Conservation (phyloP, 2,113 vertebrate species). For the Amblyornis subalaris region DNA sequence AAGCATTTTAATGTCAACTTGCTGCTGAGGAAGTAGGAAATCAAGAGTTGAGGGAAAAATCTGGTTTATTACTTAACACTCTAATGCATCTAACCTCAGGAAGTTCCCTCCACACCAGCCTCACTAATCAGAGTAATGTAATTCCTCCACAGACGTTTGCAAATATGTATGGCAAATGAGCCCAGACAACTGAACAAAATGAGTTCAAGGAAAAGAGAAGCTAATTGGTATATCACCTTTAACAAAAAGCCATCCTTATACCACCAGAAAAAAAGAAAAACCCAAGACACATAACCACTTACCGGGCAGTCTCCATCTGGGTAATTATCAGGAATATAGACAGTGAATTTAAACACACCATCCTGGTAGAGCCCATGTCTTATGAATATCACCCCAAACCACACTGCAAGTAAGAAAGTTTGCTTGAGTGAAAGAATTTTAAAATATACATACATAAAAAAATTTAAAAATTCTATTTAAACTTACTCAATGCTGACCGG, state of each 20-base stretch:
- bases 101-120: neutral
- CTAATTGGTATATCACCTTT: neutral
- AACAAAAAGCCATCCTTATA: neutral
- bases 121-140: neutral
- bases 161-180: neutral
- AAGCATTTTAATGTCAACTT: neutral
- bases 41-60: neutral
- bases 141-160: neutral
- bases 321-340: conserved; percentile 99
- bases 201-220: neutral
- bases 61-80: neutral
- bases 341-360: conserved; percentile 97
- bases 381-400: conserved; percentile 99
- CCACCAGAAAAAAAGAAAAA: neutral
- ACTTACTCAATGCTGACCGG: conserved; percentile 92
- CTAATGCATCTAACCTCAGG: neutral
- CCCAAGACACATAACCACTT: conserved; percentile 35
- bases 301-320: conserved; percentile 95
- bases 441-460: neutral
- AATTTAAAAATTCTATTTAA: neutral
- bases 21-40: neutral
- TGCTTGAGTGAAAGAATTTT: neutral
- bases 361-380: conserved; percentile 96
- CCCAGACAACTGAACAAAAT: neutral
- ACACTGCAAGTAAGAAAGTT: conserved; percentile 78